Percentiles rank a stretch among this genome's conserved stretches.
These are phyloP conservation scores for Sympetrum striolatum DNA, from an alignment of 2,888 invertebrate species.

Conservation along the genomic window DNA sequence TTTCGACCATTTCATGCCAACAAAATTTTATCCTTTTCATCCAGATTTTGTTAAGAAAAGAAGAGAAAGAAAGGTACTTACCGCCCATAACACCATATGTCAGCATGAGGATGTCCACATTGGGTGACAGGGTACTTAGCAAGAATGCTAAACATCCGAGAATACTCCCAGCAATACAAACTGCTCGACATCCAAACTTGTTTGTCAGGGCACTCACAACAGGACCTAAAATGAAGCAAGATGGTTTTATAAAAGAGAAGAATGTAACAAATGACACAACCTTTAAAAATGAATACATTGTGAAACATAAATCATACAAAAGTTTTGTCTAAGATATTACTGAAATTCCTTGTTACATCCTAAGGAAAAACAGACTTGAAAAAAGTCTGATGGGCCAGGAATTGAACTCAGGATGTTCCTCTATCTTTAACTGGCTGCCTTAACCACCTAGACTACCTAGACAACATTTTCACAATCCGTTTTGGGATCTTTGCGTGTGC, in stretches of 20 bases:
- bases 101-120: slow-evolving; percentile 88
- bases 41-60: background rate
- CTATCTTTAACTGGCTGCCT: too few relatives aligned
- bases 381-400: too few relatives aligned
- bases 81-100: slow-evolving; percentile 94
- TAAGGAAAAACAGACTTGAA: too few relatives aligned
- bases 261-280: background rate
- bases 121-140: slow-evolving; percentile 84
- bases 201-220: slow-evolving; percentile 95
- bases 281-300: too few relatives aligned
- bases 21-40: background rate
- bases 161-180: slow-evolving; percentile 90
- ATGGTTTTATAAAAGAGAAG: background rate
- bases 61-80: slow-evolving; percentile 57
- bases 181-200: slow-evolving; percentile 92
- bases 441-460: too few relatives aligned
- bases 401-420: too few relatives aligned
- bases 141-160: slow-evolving; percentile 86
- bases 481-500: too few relatives aligned
- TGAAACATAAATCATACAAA: too few relatives aligned
- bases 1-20: background rate
- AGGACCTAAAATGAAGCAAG: slow-evolving; percentile 70
- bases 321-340: too few relatives aligned
- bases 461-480: too few relatives aligned
- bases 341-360: too few relatives aligned